These are phyloP conservation scores for Pollenia amentaria DNA, from an alignment of 2,888 invertebrate genomes.

Conservation along the genomic window DNA sequence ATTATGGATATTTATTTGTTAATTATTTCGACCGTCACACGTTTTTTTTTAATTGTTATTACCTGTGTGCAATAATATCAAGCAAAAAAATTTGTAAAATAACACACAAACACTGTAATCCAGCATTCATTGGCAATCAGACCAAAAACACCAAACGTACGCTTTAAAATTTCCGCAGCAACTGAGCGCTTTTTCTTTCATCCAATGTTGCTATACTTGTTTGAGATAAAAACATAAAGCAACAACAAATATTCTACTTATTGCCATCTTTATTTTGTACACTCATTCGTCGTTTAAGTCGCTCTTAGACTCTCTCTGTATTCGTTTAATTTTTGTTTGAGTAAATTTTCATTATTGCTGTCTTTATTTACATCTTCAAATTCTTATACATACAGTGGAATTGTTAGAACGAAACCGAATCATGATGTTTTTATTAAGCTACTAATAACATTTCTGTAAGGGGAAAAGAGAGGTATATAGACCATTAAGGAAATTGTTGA, in stretches of 20 bases:
- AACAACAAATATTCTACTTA: conserved; percentile 40
- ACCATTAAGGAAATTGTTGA: background rate
- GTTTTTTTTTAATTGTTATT: conserved; percentile 55
- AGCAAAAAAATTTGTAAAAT: conserved; percentile 14
- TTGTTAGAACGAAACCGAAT: background rate
- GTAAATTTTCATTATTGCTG: conserved; percentile 50
- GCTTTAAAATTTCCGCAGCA: conserved; percentile 76
- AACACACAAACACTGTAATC: conserved; percentile 43
- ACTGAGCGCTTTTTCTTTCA: conserved; percentile 73
- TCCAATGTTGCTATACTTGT: conserved; percentile 70
- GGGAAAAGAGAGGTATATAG: background rate
- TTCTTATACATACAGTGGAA: conserved; percentile 46
- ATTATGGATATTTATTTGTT: conserved; percentile 44
- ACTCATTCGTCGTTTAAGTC: conserved; percentile 46
- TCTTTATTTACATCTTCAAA: conserved; percentile 62
- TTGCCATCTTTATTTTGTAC: conserved; percentile 6
- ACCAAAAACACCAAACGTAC: conserved; percentile 71
- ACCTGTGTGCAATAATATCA: background rate
- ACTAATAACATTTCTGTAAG: rapidly evolving
- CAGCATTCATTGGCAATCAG: conserved; percentile 31
- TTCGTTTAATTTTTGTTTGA: conserved; percentile 39
- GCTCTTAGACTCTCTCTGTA: background rate
- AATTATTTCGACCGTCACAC: conserved; percentile 71
- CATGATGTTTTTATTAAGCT: too few species aligned
- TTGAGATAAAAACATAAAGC: conserved; percentile 55